Conservation (phyloP, 2,797 vertebrate genomes). For the Pseudochirops cupreus region DNA sequence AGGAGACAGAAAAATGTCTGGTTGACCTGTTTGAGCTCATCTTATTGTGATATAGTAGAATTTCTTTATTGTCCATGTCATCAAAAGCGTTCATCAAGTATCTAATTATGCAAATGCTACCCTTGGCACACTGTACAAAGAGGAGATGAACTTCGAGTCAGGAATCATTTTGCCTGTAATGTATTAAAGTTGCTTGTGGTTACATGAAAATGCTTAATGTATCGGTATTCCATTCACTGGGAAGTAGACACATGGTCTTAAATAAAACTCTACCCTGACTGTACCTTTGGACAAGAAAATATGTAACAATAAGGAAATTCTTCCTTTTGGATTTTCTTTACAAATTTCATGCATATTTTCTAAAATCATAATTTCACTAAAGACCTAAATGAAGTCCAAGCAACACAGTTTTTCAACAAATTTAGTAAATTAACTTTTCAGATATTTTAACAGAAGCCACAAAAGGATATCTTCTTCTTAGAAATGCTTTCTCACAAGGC, state of each 20-base stretch:
- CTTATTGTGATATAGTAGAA: background rate
- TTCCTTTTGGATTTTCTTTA: background rate
- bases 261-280: background rate
- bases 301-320: background rate
- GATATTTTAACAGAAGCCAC: background rate
- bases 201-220: background rate
- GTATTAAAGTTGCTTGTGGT: background rate
- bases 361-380: background rate
- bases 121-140: background rate
- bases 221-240: background rate
- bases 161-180: background rate
- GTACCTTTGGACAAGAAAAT: background rate
- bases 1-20: background rate
- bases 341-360: background rate
- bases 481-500: background rate
- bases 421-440: background rate
- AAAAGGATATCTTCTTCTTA: background rate
- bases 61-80: background rate
- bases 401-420: background rate
- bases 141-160: background rate
- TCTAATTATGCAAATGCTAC: background rate
- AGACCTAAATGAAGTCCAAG: background rate
- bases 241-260: background rate
- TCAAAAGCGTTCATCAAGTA: background rate
- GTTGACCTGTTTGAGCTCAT: background rate